phyloP scores from a whole-genome alignment of 2,797 vertebrate species.

The Pantherophis vulpinus region DNA sequence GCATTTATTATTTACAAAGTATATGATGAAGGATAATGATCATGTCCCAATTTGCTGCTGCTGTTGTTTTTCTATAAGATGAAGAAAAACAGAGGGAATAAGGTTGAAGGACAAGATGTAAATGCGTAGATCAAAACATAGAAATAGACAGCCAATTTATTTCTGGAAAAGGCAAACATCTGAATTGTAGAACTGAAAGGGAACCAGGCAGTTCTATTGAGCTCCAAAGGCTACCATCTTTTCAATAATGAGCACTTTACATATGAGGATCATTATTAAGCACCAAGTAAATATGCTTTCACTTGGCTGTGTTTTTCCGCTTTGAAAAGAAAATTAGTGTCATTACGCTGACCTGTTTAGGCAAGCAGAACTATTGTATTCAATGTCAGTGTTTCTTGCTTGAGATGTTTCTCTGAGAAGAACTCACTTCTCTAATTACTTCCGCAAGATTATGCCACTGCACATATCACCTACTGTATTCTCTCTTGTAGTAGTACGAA shows the following conservation, averaged over 20 bases:
- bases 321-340: slow-evolving; percentile 23
- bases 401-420: slow-evolving; percentile 5
- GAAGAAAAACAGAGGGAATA: neutral
- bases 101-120: neutral
- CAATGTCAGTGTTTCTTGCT: slow-evolving; percentile 30
- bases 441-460: slow-evolving; percentile 11
- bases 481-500: slow-evolving; percentile 29
- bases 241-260: neutral
- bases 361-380: slow-evolving; percentile 23
- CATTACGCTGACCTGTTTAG: slow-evolving; percentile 2
- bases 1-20: neutral
- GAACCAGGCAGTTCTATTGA: slow-evolving; percentile 22
- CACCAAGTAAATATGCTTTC: neutral
- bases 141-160: neutral
- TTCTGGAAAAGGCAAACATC: slow-evolving; percentile 10
- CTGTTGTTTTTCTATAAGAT: neutral
- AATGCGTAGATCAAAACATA: neutral
- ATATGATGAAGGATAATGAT: neutral
- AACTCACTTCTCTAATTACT: slow-evolving; percentile 31
- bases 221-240: neutral
- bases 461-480: slow-evolving; percentile 24
- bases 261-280: neutral
- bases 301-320: neutral
- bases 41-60: neutral
- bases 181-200: slow-evolving; percentile 14